phyloP scores from a whole-genome alignment of 1,140 invertebrate species.

The Plutomurus gul region DNA sequence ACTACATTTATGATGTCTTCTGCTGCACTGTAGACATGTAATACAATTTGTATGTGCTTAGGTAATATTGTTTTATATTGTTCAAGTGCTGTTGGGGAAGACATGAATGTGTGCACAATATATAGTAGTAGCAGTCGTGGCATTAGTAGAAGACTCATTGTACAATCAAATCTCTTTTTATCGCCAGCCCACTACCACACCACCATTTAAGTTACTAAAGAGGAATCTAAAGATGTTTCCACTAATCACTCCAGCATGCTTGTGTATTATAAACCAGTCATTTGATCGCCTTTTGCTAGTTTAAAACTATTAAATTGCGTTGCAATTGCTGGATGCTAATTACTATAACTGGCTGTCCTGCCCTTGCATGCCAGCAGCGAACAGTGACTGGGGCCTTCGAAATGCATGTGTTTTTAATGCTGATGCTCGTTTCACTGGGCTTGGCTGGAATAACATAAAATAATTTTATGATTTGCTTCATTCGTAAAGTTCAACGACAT shows the following conservation, averaged over 20 bases:
- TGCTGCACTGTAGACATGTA: no score
- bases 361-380: no score
- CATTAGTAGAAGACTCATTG: no score
- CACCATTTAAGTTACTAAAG: background rate
- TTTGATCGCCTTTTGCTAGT: conserved; percentile 10
- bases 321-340: conserved; percentile 26
- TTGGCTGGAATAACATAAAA: background rate
- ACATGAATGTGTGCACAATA: no score
- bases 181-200: background rate
- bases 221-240: background rate
- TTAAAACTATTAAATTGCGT: background rate
- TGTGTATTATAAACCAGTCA: conserved; percentile 6
- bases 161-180: background rate
- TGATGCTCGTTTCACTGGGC: background rate
- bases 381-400: no score
- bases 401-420: no score
- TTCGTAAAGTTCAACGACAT: conserved; percentile 18
- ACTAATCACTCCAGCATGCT: conserved; percentile 19
- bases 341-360: conserved; percentile 23
- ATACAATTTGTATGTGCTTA: no score
- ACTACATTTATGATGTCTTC: no score
- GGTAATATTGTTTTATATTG: no score
- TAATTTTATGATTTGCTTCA: background rate
- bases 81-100: no score
- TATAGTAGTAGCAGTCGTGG: no score